These are phyloP conservation scores for Eidolon dupreanum DNA, from an alignment of 2,797 vertebrate species.

Conservation along the genomic window DNA sequence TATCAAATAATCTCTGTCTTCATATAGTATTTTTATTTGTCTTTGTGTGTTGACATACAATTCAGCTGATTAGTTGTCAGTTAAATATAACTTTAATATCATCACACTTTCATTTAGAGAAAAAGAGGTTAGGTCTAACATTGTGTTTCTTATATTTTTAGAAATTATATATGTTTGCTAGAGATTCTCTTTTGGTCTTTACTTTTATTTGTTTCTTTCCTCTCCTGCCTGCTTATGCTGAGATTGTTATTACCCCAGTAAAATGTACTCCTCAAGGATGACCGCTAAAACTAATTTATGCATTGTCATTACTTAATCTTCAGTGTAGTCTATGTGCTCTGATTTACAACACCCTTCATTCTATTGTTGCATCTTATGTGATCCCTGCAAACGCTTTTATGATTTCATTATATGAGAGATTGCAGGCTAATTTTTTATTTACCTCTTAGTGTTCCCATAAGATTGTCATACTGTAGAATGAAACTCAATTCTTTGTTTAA, in stretches of 20 bases:
- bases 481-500: conserved; percentile 51
- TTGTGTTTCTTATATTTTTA: background rate
- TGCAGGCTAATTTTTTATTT: conserved; percentile 51
- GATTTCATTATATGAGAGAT: conserved; percentile 37
- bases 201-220: background rate
- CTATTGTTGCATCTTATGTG: background rate
- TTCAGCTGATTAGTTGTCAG: background rate
- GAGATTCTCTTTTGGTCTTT: background rate
- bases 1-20: background rate
- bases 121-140: background rate
- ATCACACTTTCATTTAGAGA: background rate
- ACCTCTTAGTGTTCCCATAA: background rate
- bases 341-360: background rate
- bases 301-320: conserved; percentile 23
- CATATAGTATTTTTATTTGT: background rate
- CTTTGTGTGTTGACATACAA: background rate
- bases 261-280: background rate
- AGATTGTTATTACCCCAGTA: background rate
- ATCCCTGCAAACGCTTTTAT: conserved; percentile 9
- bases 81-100: conserved; percentile 33
- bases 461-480: background rate
- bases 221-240: background rate
- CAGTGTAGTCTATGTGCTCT: background rate
- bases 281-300: conserved; percentile 26
- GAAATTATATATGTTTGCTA: background rate